A percentile compares a stretch with the other conserved stretches of the same genome.
Evolutionary conservation across 1,140 invertebrate genomes (phyloP).

Genomic region (Theocolax elegans): DNA sequence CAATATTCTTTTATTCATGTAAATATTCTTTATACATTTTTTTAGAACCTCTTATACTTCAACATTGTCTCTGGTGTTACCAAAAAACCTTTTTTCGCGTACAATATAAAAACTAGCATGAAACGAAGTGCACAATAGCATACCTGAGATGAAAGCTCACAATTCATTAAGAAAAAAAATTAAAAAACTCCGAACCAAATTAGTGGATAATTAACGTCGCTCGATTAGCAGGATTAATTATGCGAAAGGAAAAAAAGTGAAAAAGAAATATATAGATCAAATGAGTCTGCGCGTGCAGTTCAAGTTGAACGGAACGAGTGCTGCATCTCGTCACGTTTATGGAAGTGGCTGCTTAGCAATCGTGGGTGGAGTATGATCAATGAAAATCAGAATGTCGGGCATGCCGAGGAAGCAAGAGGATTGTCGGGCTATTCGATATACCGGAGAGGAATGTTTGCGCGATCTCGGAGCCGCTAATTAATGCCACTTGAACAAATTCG

Average conservation of each 20-base stretch:
- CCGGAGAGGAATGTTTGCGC: neutral
- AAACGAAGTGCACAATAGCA: no score
- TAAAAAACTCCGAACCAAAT: no score
- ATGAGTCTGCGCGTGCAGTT: neutral
- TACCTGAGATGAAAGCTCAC: no score
- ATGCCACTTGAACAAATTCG: conserved; percentile 10
- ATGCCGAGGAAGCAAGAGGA: neutral
- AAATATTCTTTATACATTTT: no score
- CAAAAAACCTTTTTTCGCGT: no score
- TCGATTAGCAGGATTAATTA: neutral
- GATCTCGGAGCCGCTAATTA: conserved; percentile 4
- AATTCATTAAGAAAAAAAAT: no score
- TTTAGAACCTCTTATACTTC: no score
- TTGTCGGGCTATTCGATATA: neutral
- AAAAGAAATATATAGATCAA: no score
- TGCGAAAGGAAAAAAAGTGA: neutral
- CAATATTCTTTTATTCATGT: no score
- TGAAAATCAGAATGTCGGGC: conserved; percentile 18
- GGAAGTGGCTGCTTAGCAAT: neutral
- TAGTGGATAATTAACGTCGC: conserved; percentile 19
- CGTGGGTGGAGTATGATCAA: neutral
- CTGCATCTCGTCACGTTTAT: neutral
- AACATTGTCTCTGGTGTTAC: no score
- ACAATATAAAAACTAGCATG: no score
- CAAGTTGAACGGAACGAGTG: no score